Base-by-base conservation (phyloP, 1,140 invertebrate species). In the Drosophila hydei region DNA sequence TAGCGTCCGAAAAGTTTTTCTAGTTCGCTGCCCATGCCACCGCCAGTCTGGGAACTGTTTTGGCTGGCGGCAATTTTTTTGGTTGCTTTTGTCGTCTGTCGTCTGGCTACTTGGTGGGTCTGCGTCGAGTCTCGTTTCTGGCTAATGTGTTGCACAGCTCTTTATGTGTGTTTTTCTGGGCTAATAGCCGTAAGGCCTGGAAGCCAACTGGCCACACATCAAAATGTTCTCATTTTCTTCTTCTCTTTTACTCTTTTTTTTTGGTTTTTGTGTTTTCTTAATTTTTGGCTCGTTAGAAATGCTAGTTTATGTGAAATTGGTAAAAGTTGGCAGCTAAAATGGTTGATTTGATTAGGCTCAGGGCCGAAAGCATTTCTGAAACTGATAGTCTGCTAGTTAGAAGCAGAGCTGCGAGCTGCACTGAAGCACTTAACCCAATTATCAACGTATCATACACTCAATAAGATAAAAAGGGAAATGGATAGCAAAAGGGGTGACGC, bases 21-120 rank as follows among this genome's bases (percentile, higher is more conserved):
- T 61, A 72, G 62, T 62, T 54, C 45, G 48, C 64, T 69, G 45
- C 38, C 60, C 18, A 52, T 30, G 23, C 19, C 38, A n/a, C 3
- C 12, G 18, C 9, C 33, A 27, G 67, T 72, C 79, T 85, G 80
- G 81, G 77, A 87, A 85, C 77, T 64, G 67, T 87, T 77, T 73
- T 60, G 67, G 65, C 80, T 61, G 69, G 73, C 81, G 80, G 80
- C 77, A 52, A 42, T 62, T 77, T 65, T 30, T 58, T 58, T 51
- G 73, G 60, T 79, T 51, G 72, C 58, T 63, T 55, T 68, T 63
- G 50, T 65, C 54, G 75, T 61, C 54, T 72, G 50, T 76, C 63
- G 76, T 85, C 77, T 79, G 69, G 81, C 80, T 87, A 85, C 81
- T 87, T 87, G 80, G 80, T 77, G 73, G 81, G 77, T 81, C 74